A percentile compares a stretch with the other conserved stretches of the same genome.
Evolutionary conservation across 30 jellyfish, hydroid and myxozoan genomes (phyloP).

Genomic region (Aurelia aurita): DNA sequence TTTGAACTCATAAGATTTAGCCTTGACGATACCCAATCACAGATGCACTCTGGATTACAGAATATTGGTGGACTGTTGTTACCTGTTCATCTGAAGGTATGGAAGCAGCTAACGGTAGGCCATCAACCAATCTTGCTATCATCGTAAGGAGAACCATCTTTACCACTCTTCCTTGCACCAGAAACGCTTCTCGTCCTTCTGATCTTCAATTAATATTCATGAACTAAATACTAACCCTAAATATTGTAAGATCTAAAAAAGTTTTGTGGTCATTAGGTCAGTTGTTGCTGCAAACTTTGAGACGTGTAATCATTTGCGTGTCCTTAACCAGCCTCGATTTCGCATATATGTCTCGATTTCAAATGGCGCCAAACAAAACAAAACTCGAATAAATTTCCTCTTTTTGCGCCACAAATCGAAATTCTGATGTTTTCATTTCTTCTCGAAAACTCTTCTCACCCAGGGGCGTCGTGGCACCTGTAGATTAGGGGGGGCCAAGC

Average conservation of each 20-base stretch:
- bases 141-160: slow-evolving; percentile 92
- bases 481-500: too few relatives aligned
- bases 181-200: not conserved
- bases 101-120: slow-evolving; percentile 97
- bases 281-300: not conserved
- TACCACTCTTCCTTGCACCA: not conserved
- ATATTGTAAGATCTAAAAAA: not conserved
- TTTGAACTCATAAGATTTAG: too few relatives aligned
- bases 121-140: slow-evolving; percentile 96
- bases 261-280: not conserved
- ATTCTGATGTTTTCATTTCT: too few relatives aligned
- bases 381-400: too few relatives aligned
- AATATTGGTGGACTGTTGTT: not conserved
- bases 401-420: too few relatives aligned
- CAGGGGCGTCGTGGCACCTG: too few relatives aligned
- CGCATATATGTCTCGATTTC: slow-evolving; percentile 12
- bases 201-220: not conserved
- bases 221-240: not conserved
- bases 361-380: slow-evolving; percentile 29
- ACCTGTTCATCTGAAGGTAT: slow-evolving; percentile 99
- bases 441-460: too few relatives aligned
- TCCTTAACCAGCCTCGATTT: slow-evolving; percentile 23
- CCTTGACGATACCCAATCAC: not conserved
- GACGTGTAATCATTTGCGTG: slow-evolving; percentile 65
- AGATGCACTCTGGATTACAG: not conserved